Percentiles rank a stretch among this genome's conserved stretches.
These are phyloP conservation scores for Macrotrachela quadricornifera DNA, from an alignment of 1,140 invertebrate genomes.

Conservation along the genomic window DNA sequence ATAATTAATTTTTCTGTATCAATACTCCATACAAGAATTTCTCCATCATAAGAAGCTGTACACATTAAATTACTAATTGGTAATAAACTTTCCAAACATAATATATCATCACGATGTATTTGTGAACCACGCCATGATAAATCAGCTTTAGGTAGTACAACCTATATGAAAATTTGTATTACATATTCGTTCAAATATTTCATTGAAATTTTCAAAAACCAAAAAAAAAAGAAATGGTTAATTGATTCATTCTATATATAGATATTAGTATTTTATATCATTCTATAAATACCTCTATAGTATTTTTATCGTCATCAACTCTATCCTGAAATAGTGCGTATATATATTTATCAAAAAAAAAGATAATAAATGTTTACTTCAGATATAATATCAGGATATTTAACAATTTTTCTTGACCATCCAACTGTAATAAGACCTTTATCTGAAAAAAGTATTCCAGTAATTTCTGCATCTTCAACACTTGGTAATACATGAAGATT, in stretches of 20 bases:
- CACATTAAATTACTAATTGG: constrained; percentile 19
- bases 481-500: constrained; percentile 25
- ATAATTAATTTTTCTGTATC: constrained; percentile 24
- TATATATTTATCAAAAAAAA: not conserved
- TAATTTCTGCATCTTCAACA: constrained; percentile 23
- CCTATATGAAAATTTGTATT: too few species aligned
- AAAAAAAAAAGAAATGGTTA: too few species aligned
- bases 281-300: too few species aligned
- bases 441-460: constrained; percentile 19
- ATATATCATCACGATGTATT: constrained; percentile 26
- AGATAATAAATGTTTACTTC: constrained; percentile 15
- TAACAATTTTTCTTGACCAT: constrained; percentile 21
- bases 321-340: too few species aligned
- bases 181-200: too few species aligned
- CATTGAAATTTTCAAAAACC: too few species aligned
- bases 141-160: constrained; percentile 18
- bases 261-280: too few species aligned
- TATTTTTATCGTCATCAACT: too few species aligned
- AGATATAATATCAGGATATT: constrained; percentile 23
- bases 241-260: too few species aligned
- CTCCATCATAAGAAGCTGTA: constrained; percentile 25
- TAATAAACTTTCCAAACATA: constrained; percentile 10
- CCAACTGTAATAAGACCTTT: constrained; percentile 26
- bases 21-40: constrained; percentile 24
- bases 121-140: constrained; percentile 23